Percentiles rank a stretch among this genome's conserved stretches.
Evolutionary conservation across 2,888 invertebrate species (phyloP).

Genomic region (Lepidonotus clava): DNA sequence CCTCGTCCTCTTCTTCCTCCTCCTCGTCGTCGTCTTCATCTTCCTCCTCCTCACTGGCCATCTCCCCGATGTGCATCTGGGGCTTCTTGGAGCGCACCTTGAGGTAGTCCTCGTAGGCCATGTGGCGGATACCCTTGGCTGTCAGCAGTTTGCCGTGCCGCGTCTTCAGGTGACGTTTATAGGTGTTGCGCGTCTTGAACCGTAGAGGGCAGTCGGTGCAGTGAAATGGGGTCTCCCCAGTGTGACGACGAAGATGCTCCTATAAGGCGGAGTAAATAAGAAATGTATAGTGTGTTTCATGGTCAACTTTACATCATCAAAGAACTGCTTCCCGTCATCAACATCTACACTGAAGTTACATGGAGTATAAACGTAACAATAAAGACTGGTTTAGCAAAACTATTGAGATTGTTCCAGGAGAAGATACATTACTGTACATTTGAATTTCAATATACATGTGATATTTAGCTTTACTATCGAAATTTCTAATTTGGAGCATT

Average conservation of each 20-base stretch:
- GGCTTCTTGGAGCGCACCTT: slow-evolving; percentile 55
- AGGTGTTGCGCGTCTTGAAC: slow-evolving; percentile 84
- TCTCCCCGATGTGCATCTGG: slow-evolving; percentile 25
- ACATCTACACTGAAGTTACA: too few species aligned
- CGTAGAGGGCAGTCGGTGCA: slow-evolving; percentile 78
- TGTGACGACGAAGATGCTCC: slow-evolving; percentile 83
- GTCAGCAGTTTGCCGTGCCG: slow-evolving; percentile 84
- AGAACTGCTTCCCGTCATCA: too few species aligned
- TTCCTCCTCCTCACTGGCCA: slow-evolving; percentile 42
- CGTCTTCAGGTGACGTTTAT: slow-evolving; percentile 84
- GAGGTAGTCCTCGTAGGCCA: slow-evolving; percentile 59
- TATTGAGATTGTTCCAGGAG: too few species aligned
- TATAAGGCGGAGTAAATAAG: too few species aligned
- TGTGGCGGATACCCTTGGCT: slow-evolving; percentile 79
- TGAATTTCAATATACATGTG: too few species aligned
- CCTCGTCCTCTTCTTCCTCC: slow-evolving; percentile 8
- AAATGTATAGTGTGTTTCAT: too few species aligned
- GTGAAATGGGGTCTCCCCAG: slow-evolving; percentile 78
- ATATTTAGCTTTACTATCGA: too few species aligned
- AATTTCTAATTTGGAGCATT: too few species aligned
- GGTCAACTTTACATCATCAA: too few species aligned
- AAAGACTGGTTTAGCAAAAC: too few species aligned
- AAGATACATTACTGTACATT: too few species aligned
- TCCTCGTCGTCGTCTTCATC: slow-evolving; percentile 21
- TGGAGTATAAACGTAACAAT: too few species aligned